Conservation (phyloP, 2,888 invertebrate species). For the Lagria hirta region DNA sequence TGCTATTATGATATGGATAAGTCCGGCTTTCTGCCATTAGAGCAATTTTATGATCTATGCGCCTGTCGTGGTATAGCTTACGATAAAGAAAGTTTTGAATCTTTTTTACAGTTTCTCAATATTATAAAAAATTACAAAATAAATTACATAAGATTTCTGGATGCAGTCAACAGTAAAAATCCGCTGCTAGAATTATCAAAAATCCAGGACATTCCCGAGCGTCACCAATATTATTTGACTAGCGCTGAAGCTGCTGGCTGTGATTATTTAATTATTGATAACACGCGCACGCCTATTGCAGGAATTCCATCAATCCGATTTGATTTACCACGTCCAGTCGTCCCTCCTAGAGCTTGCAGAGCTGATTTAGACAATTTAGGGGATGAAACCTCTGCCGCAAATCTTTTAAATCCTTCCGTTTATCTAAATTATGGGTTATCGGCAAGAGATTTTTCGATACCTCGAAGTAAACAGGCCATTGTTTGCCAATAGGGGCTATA, state of each 20-base stretch:
- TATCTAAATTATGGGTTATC: slow-evolving; percentile 52
- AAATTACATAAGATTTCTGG: slow-evolving; percentile 57
- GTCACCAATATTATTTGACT: slow-evolving; percentile 44
- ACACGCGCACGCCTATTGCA: slow-evolving; percentile 37
- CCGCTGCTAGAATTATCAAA: slow-evolving; percentile 50
- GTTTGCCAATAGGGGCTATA: slow-evolving; percentile 59
- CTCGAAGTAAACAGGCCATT: slow-evolving; percentile 52
- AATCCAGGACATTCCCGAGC: slow-evolving; percentile 48
- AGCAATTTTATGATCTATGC: slow-evolving; percentile 55
- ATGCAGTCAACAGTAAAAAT: slow-evolving; percentile 55
- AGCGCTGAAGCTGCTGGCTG: slow-evolving; percentile 41
- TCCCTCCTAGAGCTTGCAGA: slow-evolving; percentile 39
- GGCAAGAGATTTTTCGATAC: slow-evolving; percentile 52
- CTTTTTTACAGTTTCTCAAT: slow-evolving; percentile 54
- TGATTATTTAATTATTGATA: slow-evolving; percentile 45
- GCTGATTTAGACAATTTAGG: slow-evolving; percentile 46
- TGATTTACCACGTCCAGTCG: slow-evolving; percentile 39
- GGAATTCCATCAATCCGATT: slow-evolving; percentile 43
- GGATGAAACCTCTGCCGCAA: slow-evolving; percentile 46
- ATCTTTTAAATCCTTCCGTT: slow-evolving; percentile 53
- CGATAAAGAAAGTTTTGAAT: slow-evolving; percentile 56
- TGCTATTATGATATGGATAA: slow-evolving; percentile 44
- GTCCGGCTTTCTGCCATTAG: slow-evolving; percentile 46
- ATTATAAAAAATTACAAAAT: slow-evolving; percentile 56
- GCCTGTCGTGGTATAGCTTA: slow-evolving; percentile 54